A percentile compares a stretch with the other conserved stretches of the same genome.
Evolutionary conservation across 2,797 vertebrate species (phyloP).

Genomic region (Brachyrhaphis roseni): DNA sequence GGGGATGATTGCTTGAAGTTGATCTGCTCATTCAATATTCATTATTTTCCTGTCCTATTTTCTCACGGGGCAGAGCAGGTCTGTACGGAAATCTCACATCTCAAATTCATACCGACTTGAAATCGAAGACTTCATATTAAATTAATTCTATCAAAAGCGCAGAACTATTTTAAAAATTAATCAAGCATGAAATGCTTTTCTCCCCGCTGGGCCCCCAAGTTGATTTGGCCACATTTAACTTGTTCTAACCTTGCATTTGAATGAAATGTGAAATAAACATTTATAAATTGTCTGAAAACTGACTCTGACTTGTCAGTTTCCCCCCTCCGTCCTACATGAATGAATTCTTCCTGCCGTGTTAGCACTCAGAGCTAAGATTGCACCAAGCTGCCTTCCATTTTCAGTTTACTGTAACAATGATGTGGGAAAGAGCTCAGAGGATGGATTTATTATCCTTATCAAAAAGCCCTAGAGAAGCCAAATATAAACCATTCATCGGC

Average conservation of each 20-base stretch:
- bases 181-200: slow-evolving; percentile 33
- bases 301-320: slow-evolving; percentile 22
- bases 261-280: slow-evolving; percentile 34
- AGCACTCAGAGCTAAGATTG: slow-evolving; percentile 44
- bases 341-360: slow-evolving; percentile 27
- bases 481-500: slow-evolving; percentile 62
- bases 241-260: slow-evolving; percentile 21
- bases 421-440: slow-evolving; percentile 49
- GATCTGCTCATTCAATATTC: slow-evolving; percentile 71
- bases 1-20: slow-evolving; percentile 64
- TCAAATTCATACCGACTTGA: slow-evolving; percentile 41
- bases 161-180: slow-evolving; percentile 37
- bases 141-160: slow-evolving; percentile 46
- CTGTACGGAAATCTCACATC: slow-evolving; percentile 34
- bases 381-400: slow-evolving; percentile 35
- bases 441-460: slow-evolving; percentile 69
- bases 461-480: slow-evolving; percentile 62
- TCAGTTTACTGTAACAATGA: slow-evolving; percentile 38
- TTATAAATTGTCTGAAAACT: slow-evolving; percentile 28
- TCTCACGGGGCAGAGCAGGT: slow-evolving; percentile 51
- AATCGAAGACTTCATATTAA: slow-evolving; percentile 44
- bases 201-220: background rate
- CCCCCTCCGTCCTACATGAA: background rate
- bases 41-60: slow-evolving; percentile 56
- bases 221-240: slow-evolving; percentile 30